Conservation (phyloP, 2,797 vertebrate genomes). For the Chelonia mydas region DNA sequence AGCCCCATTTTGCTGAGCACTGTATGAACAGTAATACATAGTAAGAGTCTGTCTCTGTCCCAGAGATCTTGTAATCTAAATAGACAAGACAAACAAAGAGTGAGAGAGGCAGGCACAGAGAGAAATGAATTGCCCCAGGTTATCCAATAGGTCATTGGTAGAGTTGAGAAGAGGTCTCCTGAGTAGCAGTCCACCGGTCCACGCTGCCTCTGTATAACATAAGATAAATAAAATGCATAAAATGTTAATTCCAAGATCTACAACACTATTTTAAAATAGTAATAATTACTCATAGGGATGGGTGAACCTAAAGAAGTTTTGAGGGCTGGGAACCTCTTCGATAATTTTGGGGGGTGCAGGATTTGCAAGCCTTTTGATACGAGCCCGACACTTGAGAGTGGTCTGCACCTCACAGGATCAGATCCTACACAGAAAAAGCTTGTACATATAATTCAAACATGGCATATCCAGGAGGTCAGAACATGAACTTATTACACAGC, state of each 20-base stretch:
- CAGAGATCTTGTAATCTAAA: not conserved
- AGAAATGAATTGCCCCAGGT: not conserved
- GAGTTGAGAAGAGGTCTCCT: not conserved
- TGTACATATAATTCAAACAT: not conserved
- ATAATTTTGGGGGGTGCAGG: constrained; percentile 8
- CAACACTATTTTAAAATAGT: constrained; percentile 20
- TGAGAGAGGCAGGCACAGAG: not conserved
- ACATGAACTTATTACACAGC: not conserved
- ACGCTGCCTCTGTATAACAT: not conserved
- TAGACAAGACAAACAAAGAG: not conserved
- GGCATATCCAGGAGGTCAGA: not conserved
- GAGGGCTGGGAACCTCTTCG: constrained; percentile 1
- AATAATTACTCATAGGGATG: not conserved
- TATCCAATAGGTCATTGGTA: not conserved
- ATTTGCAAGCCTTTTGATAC: not conserved
- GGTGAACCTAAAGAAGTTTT: not conserved
- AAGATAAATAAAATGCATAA: constrained; percentile 15
- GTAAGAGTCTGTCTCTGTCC: not conserved
- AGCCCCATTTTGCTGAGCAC: not conserved
- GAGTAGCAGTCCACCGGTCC: not conserved
- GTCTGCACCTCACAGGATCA: not conserved
- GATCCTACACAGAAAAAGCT: constrained; percentile 6
- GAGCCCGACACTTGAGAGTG: not conserved
- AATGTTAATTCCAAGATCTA: constrained; percentile 11
- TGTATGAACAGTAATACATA: not conserved